Conservation (phyloP, 37 sponge, comb jelly and placozoan species). For the Spongilla lacustris region DNA sequence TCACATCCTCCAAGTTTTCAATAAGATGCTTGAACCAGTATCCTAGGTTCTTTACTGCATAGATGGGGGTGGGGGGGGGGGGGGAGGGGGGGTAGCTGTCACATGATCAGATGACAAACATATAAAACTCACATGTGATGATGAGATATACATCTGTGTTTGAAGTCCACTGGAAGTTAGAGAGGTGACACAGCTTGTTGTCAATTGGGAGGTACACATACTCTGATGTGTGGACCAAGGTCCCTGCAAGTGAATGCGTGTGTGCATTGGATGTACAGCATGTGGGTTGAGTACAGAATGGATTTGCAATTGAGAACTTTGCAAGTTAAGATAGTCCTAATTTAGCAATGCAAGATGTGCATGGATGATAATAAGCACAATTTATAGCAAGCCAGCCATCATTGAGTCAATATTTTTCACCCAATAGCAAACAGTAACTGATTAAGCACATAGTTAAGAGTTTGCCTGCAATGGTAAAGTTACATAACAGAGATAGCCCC, state of each 20-base stretch:
- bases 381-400: too few relatives aligned
- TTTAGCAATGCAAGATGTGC: too few relatives aligned
- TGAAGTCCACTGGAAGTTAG: constrained; percentile 65
- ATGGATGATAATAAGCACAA: too few relatives aligned
- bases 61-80: not conserved
- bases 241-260: not conserved
- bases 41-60: constrained; percentile 67
- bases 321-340: too few relatives aligned
- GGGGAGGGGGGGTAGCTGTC: not conserved
- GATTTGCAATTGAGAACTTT: too few relatives aligned
- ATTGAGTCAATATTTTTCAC: too few relatives aligned
- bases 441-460: too few relatives aligned
- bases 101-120: not conserved
- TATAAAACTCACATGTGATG: constrained; percentile 29
- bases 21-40: constrained; percentile 69
- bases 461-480: too few relatives aligned
- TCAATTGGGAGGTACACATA: constrained; percentile 45
- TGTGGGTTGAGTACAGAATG: too few relatives aligned
- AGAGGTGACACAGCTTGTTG: constrained; percentile 35
- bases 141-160: constrained; percentile 56
- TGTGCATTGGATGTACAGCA: too few relatives aligned
- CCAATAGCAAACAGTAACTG: too few relatives aligned
- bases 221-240: constrained; percentile 48
- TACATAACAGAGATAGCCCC: too few relatives aligned
- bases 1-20: constrained; percentile 76